Evolutionary conservation across 2,113 vertebrate genomes (phyloP), one percentile per base, ranked within the genome.

Genomic region (Vicugna pacos): DNA sequence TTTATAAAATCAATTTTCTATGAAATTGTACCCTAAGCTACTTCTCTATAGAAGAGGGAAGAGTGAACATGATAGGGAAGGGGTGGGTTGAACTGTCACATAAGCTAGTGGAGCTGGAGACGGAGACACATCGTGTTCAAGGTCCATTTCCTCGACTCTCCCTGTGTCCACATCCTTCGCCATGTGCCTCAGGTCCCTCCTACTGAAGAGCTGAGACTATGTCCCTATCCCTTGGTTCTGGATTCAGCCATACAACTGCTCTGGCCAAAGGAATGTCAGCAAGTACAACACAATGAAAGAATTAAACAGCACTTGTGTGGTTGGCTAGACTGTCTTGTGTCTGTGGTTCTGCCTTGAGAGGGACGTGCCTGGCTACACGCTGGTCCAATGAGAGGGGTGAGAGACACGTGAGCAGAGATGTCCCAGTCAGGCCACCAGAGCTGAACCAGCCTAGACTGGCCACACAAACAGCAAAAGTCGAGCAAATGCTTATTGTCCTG

Each of bases 81-180:
- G 4, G 30, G 70, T 0, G 9, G 79, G 35, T 2, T 10, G 30
- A n/a, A 32, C 2, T 15, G 13, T 35, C 16, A 2, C 5, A 10
- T 0, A 22, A 5, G 0, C 16, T 5, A 13, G 17, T 3, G 4
- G 42, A 13, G 95, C 5, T n/a, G 48, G 56, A n/a, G 12, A 46
- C 0, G 2, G 35, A 8, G 35, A 1, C 0, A 14, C 0, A 0
- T 42, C 38, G 38, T 42, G 38, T 42, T 15, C 30, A 0, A 13
- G 72, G 20, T 38, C n/a, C 20, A 1, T 50, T 5, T 22, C 20
- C 19, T 62, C 70, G 30, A 19, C 42, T 26, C 75, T 52, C 50
- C 24, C 22, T 42, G 5, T 11, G 5, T 14, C 35, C 42, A 17
- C 2, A 2, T 8, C 28, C 50, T 76, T 2, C 38, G 48, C 38